Evolutionary conservation across 2,113 vertebrate species (phyloP).

Genomic region (Orientallactaga bullata): DNA sequence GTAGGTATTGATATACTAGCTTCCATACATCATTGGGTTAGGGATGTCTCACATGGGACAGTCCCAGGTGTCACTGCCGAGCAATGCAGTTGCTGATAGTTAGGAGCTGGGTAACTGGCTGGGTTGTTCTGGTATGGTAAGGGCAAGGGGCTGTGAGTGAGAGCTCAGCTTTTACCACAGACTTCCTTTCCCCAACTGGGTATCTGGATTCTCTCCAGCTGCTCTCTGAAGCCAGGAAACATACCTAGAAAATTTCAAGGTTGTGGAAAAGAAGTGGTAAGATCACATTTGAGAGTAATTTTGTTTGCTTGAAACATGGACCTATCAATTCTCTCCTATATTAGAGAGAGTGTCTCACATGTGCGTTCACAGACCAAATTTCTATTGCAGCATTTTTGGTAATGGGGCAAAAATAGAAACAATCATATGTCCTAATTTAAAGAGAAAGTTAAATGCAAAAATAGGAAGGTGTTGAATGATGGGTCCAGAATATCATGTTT

Average conservation of each 20-base stretch:
- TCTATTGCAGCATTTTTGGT: conserved; percentile 1
- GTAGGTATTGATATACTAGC: background rate
- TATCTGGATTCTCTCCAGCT: conserved; percentile 8
- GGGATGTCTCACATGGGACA: background rate
- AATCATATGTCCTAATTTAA: background rate
- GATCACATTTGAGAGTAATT: background rate
- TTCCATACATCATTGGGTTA: background rate
- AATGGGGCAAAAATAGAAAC: background rate
- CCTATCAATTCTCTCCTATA: background rate
- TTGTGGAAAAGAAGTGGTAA: background rate
- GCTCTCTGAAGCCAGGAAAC: background rate
- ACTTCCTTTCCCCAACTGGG: conserved; percentile 14
- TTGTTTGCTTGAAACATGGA: conserved; percentile 15
- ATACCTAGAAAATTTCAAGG: background rate
- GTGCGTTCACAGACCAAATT: background rate
- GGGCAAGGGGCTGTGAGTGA: background rate
- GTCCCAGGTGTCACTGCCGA: background rate
- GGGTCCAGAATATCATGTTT: background rate
- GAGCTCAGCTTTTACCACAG: background rate
- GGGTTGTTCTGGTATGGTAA: background rate
- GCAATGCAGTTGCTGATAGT: background rate
- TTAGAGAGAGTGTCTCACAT: background rate
- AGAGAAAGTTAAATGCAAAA: conserved; percentile 44
- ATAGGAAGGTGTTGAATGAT: conserved; percentile 14
- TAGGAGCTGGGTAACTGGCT: background rate